phyloP scores from a whole-genome alignment of 2,888 invertebrate species.

The Bruchidius siliquastri region DNA sequence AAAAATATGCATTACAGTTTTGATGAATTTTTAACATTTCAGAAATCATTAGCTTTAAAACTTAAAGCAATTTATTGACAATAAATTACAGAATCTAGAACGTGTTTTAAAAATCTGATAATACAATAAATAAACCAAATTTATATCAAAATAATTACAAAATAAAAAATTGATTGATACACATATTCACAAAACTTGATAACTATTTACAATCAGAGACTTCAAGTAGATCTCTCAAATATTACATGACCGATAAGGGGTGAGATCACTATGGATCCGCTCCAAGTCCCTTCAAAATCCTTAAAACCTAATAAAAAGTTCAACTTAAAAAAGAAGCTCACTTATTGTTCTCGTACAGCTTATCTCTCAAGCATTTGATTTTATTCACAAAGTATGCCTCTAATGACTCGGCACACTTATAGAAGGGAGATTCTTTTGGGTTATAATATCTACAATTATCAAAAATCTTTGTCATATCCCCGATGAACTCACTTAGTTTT shows the following conservation, averaged over 20 bases:
- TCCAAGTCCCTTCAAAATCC: constrained; percentile 23
- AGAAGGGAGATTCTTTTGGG: constrained; percentile 91
- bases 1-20: constrained; percentile 11
- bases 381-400: constrained; percentile 95
- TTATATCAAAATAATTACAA: constrained; percentile 24
- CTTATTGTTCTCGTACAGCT: constrained; percentile 60
- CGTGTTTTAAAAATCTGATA: constrained; percentile 14
- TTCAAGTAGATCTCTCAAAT: constrained; percentile 24
- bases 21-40: constrained; percentile 17
- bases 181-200: constrained; percentile 24
- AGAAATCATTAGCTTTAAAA: constrained; percentile 18
- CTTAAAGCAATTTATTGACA: constrained; percentile 20
- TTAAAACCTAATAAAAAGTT: constrained; percentile 24
- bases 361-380: constrained; percentile 83
- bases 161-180: constrained; percentile 24
- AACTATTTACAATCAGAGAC: constrained; percentile 14
- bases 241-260: constrained; percentile 29
- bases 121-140: constrained; percentile 25
- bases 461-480: constrained; percentile 97
- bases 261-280: constrained; percentile 29
- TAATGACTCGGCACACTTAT: constrained; percentile 91
- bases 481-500: constrained; percentile 90
- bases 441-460: constrained; percentile 99
- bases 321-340: constrained; percentile 18
- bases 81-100: constrained; percentile 15